Evolutionary conservation across 1,140 invertebrate genomes (phyloP).

Genomic region (Drosophila malerkotliana): DNA sequence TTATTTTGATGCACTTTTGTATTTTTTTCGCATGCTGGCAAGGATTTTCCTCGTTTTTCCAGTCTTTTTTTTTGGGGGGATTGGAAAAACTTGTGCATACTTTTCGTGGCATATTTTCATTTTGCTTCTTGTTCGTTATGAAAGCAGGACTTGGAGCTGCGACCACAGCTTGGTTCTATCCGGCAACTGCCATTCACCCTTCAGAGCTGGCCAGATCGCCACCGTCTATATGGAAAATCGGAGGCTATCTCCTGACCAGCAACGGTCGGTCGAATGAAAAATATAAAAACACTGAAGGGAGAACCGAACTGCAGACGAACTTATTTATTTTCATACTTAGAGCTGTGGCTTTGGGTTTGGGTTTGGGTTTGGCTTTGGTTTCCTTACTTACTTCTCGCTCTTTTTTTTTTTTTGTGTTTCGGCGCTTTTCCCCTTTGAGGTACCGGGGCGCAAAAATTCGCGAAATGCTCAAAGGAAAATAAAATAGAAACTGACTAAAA

Average conservation of each 20-base stretch:
- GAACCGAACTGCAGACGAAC: conserved; percentile 44
- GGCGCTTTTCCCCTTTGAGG: conserved; percentile 23
- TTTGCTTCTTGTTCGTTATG: conserved; percentile 45
- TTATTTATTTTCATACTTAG: conserved; percentile 74
- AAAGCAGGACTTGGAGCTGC: conserved; percentile 42
- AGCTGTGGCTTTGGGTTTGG: conserved; percentile 50
- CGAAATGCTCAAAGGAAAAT: conserved; percentile 24
- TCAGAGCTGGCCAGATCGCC: conserved; percentile 4
- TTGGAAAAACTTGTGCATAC: conserved; percentile 54
- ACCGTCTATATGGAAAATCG: not conserved
- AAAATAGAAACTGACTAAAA: conserved; percentile 14
- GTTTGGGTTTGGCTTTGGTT: not conserved
- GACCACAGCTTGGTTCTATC: conserved; percentile 47
- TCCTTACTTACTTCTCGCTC: not conserved
- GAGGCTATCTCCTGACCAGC: conserved; percentile 62
- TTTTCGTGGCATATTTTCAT: conserved; percentile 53
- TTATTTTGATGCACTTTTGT: conserved; percentile 51
- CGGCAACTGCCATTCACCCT: conserved; percentile 43
- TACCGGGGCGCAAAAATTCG: conserved; percentile 12
- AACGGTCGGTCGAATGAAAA: conserved; percentile 5
- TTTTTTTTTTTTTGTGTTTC: not conserved
- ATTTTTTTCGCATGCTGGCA: conserved; percentile 26
- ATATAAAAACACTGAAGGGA: conserved; percentile 1
- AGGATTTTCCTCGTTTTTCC: conserved; percentile 19
- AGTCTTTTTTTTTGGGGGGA: not conserved